Conservation (phyloP, 2,888 invertebrate species). For the Lasioglossum oenotherae region DNA sequence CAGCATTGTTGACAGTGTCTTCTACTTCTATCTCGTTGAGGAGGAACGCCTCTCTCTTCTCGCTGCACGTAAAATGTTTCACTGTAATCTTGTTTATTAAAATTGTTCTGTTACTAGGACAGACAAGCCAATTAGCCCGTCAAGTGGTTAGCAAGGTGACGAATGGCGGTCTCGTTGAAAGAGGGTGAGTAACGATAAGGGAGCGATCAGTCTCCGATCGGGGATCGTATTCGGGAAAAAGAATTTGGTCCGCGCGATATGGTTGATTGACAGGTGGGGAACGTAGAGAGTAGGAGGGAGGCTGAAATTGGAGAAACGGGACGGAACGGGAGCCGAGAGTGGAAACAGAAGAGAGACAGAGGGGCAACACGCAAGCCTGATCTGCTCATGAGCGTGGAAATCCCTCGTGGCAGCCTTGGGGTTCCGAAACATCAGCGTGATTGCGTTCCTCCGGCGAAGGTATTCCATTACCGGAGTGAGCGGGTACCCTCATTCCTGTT, state of each 20-base stretch:
- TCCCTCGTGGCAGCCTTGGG: constrained; percentile 83
- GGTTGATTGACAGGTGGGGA: constrained; percentile 56
- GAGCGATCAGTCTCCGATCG: constrained; percentile 10
- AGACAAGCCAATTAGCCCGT: not conserved
- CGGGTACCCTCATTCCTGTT: constrained; percentile 73
- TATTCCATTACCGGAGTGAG: constrained; percentile 82
- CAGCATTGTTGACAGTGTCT: not conserved
- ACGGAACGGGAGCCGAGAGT: constrained; percentile 48
- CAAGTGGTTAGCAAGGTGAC: not conserved
- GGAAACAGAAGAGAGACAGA: constrained; percentile 66
- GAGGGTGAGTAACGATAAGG: not conserved
- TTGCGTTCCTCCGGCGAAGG: constrained; percentile 82
- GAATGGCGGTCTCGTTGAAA: not conserved
- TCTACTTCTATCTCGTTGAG: not conserved
- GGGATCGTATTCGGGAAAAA: constrained; percentile 10
- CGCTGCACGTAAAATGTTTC: not conserved
- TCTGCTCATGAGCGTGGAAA: constrained; percentile 83
- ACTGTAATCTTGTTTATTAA: not conserved
- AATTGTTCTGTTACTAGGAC: not conserved
- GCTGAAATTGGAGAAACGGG: constrained; percentile 51
- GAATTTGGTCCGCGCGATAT: constrained; percentile 36
- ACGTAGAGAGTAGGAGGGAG: constrained; percentile 30
- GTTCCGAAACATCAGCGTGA: constrained; percentile 84
- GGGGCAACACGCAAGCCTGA: constrained; percentile 80
- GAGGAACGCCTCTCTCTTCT: not conserved